Evolutionary conservation across 2,888 invertebrate species (phyloP).

Genomic region (Lasioglossum calceatum): DNA sequence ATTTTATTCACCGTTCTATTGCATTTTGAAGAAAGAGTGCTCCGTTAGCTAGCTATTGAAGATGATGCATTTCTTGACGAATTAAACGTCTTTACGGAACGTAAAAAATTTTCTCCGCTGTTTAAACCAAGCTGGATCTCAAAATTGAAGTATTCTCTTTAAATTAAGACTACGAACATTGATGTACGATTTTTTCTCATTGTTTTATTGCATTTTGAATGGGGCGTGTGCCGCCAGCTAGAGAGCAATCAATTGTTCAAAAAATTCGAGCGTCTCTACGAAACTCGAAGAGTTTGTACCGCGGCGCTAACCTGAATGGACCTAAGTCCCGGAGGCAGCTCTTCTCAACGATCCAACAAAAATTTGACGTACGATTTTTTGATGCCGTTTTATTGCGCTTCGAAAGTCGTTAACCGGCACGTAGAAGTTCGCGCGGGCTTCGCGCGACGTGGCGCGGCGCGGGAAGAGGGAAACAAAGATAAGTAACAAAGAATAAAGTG

Average conservation of each 20-base stretch:
- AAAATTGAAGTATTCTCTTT: not conserved
- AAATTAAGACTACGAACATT: accelerated
- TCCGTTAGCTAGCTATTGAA: too few species aligned
- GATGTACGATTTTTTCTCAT: not conserved
- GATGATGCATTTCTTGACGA: too few species aligned
- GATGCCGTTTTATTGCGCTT: slow-evolving; percentile 10
- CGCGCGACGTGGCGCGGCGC: not conserved
- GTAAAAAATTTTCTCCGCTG: too few species aligned
- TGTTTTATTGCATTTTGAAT: not conserved
- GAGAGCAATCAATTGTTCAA: not conserved
- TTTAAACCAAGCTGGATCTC: too few species aligned
- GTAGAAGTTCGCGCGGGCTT: not conserved
- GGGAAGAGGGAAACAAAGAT: not conserved
- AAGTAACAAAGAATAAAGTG: slow-evolving; percentile 11
- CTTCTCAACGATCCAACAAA: not conserved
- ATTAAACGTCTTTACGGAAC: too few species aligned
- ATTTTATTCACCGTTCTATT: too few species aligned
- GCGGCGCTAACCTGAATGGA: not conserved
- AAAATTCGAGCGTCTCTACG: not conserved
- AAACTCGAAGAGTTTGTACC: not conserved
- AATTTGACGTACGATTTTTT: slow-evolving; percentile 1
- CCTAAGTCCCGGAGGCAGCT: not conserved
- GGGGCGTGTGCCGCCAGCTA: not conserved
- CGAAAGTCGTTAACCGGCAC: not conserved
- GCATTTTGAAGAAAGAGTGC: too few species aligned